phyloP scores from a whole-genome alignment of 23 tunicate genomes.

The Styela plicata region DNA sequence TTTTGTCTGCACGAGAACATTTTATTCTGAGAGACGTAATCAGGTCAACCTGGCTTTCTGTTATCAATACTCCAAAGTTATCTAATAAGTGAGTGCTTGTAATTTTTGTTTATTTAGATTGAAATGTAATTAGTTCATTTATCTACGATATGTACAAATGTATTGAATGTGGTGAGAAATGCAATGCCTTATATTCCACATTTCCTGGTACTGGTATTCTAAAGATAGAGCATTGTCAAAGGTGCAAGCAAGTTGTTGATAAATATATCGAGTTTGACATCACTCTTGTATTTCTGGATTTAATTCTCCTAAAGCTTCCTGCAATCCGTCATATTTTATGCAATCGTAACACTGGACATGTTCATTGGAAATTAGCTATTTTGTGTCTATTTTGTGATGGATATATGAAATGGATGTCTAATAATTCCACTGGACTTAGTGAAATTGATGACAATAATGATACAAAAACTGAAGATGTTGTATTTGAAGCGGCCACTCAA shows the following conservation, averaged over 20 bases:
- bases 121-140: neutral
- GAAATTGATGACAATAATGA: conserved; percentile 3
- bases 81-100: neutral
- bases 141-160: conserved; percentile 23
- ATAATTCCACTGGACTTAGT: conserved; percentile 4
- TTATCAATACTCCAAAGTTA: neutral
- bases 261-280: conserved; percentile 82
- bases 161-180: conserved; percentile 58
- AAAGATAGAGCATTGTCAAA: conserved; percentile 77
- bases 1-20: conserved; percentile 36
- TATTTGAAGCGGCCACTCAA: conserved; percentile 81
- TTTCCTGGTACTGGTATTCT: conserved; percentile 65
- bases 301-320: conserved; percentile 56
- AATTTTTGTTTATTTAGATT: neutral
- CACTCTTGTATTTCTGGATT: conserved; percentile 54
- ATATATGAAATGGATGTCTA: conserved; percentile 74
- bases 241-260: conserved; percentile 76
- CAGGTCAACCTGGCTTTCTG: conserved; percentile 22
- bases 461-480: conserved; percentile 34
- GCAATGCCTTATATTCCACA: conserved; percentile 43
- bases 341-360: conserved; percentile 49
- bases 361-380: conserved; percentile 69
- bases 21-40: conserved; percentile 24
- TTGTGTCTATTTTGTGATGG: conserved; percentile 87
- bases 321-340: conserved; percentile 76